Conservation (phyloP, 2,888 invertebrate species). For the Alcis repandata region DNA sequence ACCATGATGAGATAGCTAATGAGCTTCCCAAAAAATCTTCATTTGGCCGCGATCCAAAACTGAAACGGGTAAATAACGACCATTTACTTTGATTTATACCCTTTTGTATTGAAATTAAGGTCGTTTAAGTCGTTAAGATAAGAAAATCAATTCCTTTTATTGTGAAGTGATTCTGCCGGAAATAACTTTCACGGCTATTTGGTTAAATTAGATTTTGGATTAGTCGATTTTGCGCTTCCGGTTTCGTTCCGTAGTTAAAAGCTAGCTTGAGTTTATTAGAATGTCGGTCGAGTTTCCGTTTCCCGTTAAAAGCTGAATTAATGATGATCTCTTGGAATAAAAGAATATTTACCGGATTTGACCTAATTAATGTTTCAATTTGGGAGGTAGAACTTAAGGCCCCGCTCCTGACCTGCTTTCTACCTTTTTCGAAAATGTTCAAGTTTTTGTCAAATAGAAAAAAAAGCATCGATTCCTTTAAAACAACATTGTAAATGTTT, state of each 20-base stretch:
- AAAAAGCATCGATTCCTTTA: too few species aligned
- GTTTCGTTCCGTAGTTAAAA: conserved; percentile 9
- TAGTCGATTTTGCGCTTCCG: conserved; percentile 6
- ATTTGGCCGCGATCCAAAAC: conserved; percentile 53
- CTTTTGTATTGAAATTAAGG: conserved; percentile 40
- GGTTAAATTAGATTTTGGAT: conserved; percentile 27
- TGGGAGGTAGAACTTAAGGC: neutral
- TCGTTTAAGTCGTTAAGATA: conserved; percentile 38
- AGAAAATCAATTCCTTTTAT: conserved; percentile 35
- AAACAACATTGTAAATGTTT: too few species aligned
- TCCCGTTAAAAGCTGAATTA: neutral
- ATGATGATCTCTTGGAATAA: neutral
- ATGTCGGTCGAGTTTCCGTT: conserved; percentile 3
- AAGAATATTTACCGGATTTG: neutral
- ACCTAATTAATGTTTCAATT: neutral
- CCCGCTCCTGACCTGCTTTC: too few species aligned
- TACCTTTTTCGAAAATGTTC: too few species aligned
- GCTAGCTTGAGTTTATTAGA: neutral
- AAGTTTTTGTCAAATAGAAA: too few species aligned
- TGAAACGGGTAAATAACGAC: conserved; percentile 34
- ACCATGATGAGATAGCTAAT: conserved; percentile 28
- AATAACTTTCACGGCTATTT: conserved; percentile 31
- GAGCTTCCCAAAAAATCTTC: conserved; percentile 35
- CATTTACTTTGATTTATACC: conserved; percentile 29
- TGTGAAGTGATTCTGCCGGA: conserved; percentile 31